These are phyloP conservation scores for Hoplodrina blanda DNA, from an alignment of 2,888 invertebrate genomes.

Conservation along the genomic window DNA sequence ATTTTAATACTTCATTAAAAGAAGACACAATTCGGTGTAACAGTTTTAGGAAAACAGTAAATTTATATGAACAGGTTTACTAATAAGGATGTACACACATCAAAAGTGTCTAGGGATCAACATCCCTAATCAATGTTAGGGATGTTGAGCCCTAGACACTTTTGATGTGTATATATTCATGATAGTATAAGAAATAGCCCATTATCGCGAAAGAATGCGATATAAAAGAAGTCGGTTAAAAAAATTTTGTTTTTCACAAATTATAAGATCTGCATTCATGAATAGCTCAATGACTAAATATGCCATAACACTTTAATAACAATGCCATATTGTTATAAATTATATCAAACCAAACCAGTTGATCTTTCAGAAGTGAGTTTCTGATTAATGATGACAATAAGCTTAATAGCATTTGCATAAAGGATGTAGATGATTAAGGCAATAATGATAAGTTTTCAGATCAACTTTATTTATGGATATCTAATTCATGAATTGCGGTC, in stretches of 20 bases:
- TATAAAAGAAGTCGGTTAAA: too few relatives aligned
- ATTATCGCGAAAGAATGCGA: conserved; percentile 21
- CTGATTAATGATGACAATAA: conserved; percentile 1
- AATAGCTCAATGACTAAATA: conserved; percentile 6
- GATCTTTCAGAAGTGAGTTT: conserved; percentile 22
- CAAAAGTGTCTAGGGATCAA: too few relatives aligned
- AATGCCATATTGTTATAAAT: conserved; percentile 18
- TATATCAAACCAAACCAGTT: conserved; percentile 27
- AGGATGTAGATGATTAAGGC: conserved; percentile 7
- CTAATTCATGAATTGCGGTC: conserved; percentile 16
- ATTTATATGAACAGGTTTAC: conserved; percentile 18
- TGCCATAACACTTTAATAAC: background rate
- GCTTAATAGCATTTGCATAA: conserved; percentile 5
- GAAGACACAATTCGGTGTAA: conserved; percentile 1
- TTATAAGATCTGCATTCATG: conserved; percentile 43
- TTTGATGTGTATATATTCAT: too few relatives aligned
- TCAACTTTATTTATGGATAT: background rate
- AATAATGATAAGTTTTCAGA: conserved; percentile 15
- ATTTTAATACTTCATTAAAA: background rate
- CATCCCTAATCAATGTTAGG: too few relatives aligned
- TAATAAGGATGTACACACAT: conserved; percentile 28
- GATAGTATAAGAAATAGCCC: conserved; percentile 18
- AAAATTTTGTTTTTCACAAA: conserved; percentile 26
- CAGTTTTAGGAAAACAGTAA: conserved; percentile 6
- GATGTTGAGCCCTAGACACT: too few relatives aligned